A percentile compares a stretch with the other conserved stretches of the same genome.
These are phyloP conservation scores for Luperina nickerlii DNA, from an alignment of 2,888 invertebrate genomes.

Conservation along the genomic window DNA sequence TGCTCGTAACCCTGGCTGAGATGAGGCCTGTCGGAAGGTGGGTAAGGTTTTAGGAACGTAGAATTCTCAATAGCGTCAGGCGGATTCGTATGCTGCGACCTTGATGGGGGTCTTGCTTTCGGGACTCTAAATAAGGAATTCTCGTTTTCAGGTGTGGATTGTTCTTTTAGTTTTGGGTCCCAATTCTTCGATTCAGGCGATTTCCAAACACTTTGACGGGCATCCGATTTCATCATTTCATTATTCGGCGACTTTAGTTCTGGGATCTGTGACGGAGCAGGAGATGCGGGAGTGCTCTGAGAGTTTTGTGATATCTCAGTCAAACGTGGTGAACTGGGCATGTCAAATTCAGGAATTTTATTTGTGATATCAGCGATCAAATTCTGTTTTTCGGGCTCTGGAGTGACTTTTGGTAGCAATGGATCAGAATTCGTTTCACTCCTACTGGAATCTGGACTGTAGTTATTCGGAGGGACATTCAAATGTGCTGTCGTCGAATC, in stretches of 20 bases:
- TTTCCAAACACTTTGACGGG: constrained; percentile 86
- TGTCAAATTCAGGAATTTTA: constrained; percentile 86
- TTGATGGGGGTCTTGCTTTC: constrained; percentile 91
- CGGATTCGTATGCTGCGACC: constrained; percentile 89
- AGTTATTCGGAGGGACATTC: constrained; percentile 86
- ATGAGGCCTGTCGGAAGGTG: constrained; percentile 88
- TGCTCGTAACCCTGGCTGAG: constrained; percentile 85
- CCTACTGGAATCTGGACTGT: constrained; percentile 87
- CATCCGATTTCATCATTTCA: constrained; percentile 77
- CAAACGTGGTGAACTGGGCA: constrained; percentile 85
- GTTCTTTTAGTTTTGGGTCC: constrained; percentile 86
- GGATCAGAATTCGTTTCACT: constrained; percentile 87
- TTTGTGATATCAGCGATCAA: constrained; percentile 77
- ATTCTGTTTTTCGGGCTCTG: constrained; percentile 80
- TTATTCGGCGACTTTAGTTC: constrained; percentile 85
- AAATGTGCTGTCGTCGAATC: constrained; percentile 93
- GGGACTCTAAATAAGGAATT: constrained; percentile 91
- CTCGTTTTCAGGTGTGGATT: constrained; percentile 81
- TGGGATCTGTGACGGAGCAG: constrained; percentile 80
- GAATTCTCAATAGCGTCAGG: constrained; percentile 87
- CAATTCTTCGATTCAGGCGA: constrained; percentile 87
- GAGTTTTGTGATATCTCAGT: constrained; percentile 86
- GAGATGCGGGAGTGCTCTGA: constrained; percentile 84
- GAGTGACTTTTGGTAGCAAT: constrained; percentile 74
- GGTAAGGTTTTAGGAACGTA: constrained; percentile 92